These are phyloP conservation scores for Alethe castanea DNA, from an alignment of 2,113 vertebrate species.

Conservation along the genomic window DNA sequence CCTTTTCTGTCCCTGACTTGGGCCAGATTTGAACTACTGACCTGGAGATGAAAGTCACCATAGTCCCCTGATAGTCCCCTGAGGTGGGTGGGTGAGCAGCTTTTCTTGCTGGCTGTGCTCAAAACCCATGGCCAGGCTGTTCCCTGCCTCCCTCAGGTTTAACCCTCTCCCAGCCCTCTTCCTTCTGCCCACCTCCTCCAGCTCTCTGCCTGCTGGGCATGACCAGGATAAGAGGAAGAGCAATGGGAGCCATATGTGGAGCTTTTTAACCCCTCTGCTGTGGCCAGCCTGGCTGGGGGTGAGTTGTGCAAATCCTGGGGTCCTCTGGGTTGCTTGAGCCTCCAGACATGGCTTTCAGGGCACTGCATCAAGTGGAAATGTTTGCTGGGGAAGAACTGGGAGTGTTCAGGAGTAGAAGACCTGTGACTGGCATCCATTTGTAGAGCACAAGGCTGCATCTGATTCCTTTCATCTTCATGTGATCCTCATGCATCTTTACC, in stretches of 20 bases:
- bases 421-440: background rate
- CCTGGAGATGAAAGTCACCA: constrained; percentile 47
- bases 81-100: background rate
- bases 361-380: background rate
- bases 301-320: background rate
- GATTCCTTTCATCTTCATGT: background rate
- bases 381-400: background rate
- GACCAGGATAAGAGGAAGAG: constrained; percentile 16
- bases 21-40: constrained; percentile 46
- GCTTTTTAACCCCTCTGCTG: background rate
- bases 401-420: background rate
- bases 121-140: background rate
- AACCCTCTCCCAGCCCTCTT: background rate
- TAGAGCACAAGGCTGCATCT: background rate
- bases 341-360: background rate
- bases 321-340: background rate
- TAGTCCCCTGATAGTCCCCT: background rate
- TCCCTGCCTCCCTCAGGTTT: background rate
- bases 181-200: background rate
- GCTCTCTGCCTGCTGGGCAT: constrained; percentile 27
- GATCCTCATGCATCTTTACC: background rate
- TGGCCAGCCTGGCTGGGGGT: background rate
- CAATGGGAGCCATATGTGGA: constrained; percentile 15
- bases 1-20: constrained; percentile 49
- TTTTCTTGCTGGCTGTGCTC: background rate